Percentiles rank a stretch among this genome's conserved stretches.
Conservation (phyloP, 2,113 vertebrate species). For the Gasterosteus nipponicus region DNA sequence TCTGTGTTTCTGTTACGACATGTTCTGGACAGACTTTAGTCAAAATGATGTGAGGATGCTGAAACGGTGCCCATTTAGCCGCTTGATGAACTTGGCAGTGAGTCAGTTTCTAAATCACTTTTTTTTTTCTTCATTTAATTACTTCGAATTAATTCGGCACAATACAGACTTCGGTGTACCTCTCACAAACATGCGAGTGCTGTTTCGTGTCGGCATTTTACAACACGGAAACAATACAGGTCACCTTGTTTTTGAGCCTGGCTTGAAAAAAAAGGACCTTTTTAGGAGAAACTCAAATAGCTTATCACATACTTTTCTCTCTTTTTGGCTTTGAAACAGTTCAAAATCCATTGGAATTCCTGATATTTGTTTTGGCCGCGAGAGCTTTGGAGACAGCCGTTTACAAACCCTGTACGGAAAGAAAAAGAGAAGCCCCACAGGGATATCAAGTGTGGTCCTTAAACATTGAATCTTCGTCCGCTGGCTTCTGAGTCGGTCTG, state of each 20-base stretch:
- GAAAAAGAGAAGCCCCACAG: slow-evolving; percentile 28
- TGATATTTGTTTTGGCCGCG: slow-evolving; percentile 51
- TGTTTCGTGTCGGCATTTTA: slow-evolving; percentile 29
- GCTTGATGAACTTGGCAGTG: slow-evolving; percentile 52
- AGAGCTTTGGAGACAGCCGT: slow-evolving; percentile 54
- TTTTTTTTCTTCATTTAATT: slow-evolving; percentile 35
- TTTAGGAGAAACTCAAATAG: slow-evolving; percentile 27
- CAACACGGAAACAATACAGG: slow-evolving; percentile 8
- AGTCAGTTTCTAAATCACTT: slow-evolving; percentile 27
- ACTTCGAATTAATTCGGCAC: slow-evolving; percentile 45
- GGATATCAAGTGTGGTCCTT: slow-evolving; percentile 40
- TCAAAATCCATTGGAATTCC: slow-evolving; percentile 17
- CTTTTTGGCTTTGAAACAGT: slow-evolving; percentile 29
- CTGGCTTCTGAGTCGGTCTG: slow-evolving; percentile 48
- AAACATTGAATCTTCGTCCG: slow-evolving; percentile 25
- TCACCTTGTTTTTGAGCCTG: slow-evolving; percentile 37
- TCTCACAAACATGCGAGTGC: slow-evolving; percentile 28
- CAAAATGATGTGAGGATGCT: slow-evolving; percentile 23
- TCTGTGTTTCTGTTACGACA: slow-evolving; percentile 8
- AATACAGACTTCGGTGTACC: slow-evolving; percentile 11
- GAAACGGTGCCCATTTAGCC: slow-evolving; percentile 20
- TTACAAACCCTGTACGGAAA: not conserved
- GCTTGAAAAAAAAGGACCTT: not conserved
- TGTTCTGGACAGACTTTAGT: not conserved
- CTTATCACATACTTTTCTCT: slow-evolving; percentile 19